Percentiles rank a stretch among this genome's conserved stretches.
These are phyloP conservation scores for Stichodactyla mertensii DNA, from an alignment of 64 coral and sea anemone species.

Conservation along the genomic window DNA sequence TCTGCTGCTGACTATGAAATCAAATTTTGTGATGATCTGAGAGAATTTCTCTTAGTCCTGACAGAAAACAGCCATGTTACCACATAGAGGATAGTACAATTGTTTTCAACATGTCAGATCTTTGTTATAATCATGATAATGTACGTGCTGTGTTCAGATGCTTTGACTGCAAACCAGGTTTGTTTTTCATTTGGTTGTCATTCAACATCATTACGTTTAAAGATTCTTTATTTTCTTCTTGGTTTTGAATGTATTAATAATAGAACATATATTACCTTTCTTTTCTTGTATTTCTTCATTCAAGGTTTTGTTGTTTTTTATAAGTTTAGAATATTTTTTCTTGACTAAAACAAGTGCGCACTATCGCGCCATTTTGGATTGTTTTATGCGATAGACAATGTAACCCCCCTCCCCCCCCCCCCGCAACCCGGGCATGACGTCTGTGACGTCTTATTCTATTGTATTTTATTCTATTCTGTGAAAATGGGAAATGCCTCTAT, in stretches of 20 bases:
- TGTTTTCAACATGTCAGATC: background rate
- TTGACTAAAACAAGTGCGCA: background rate
- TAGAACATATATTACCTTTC: background rate
- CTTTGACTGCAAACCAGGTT: constrained; percentile 22
- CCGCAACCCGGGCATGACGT: too few species aligned
- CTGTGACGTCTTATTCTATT: too few species aligned
- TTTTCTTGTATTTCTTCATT: background rate
- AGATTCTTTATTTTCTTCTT: background rate
- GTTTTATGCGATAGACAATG: background rate
- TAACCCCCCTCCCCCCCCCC: too few species aligned
- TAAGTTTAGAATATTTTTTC: background rate
- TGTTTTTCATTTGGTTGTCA: background rate
- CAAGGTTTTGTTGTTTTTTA: background rate
- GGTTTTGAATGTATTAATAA: background rate
- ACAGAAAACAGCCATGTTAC: background rate
- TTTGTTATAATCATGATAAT: constrained; percentile 15
- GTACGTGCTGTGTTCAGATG: background rate
- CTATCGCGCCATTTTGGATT: background rate
- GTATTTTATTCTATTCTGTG: too few species aligned
- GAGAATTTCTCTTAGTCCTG: background rate
- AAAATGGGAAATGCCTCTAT: too few species aligned
- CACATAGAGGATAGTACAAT: background rate
- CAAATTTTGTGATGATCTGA: background rate
- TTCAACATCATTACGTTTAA: background rate
- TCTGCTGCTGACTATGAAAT: background rate